Percentiles rank a stretch among this genome's conserved stretches.
Evolutionary conservation across 2,113 vertebrate genomes (phyloP).

Genomic region (Nansenia antarctica): DNA sequence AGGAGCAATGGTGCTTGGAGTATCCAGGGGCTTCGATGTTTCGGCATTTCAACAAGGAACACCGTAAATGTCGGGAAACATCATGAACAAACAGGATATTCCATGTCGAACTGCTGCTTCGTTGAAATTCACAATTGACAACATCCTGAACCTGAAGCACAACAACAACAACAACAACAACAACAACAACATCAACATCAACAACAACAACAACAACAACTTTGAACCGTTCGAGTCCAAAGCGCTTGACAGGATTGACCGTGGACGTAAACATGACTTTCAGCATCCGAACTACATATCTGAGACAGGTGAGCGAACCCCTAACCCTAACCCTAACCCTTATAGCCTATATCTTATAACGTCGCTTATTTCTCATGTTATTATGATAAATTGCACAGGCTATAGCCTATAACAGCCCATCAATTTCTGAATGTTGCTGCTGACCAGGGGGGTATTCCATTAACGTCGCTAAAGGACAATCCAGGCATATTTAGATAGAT

Average conservation of each 20-base stretch:
- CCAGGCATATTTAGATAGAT: no score
- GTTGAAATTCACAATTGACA: slow-evolving; percentile 78
- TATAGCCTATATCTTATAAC: neutral
- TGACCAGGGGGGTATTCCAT: no score
- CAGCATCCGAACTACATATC: slow-evolving; percentile 39
- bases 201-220: slow-evolving; percentile 40
- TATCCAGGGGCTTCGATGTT: slow-evolving; percentile 31
- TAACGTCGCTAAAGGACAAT: no score
- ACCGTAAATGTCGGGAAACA: slow-evolving; percentile 60
- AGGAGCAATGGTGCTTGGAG: slow-evolving; percentile 69
- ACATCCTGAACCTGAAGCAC: slow-evolving; percentile 73
- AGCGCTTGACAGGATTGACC: slow-evolving; percentile 21
- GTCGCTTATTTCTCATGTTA: neutral
- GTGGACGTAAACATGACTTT: slow-evolving; percentile 34
- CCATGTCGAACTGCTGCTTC: slow-evolving; percentile 63
- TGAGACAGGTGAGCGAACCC: slow-evolving; percentile 62
- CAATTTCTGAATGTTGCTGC: neutral
- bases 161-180: slow-evolving; percentile 31
- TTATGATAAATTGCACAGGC: neutral
- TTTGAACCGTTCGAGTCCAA: slow-evolving; percentile 3
- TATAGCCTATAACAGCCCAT: neutral
- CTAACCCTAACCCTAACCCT: neutral
- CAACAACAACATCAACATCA: slow-evolving; percentile 74
- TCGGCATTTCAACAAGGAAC: slow-evolving; percentile 38
- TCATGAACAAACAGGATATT: slow-evolving; percentile 72